Percentiles rank a stretch among this genome's conserved stretches.
Conservation (phyloP, 2,113 vertebrate species). For the Cololabis saira region DNA sequence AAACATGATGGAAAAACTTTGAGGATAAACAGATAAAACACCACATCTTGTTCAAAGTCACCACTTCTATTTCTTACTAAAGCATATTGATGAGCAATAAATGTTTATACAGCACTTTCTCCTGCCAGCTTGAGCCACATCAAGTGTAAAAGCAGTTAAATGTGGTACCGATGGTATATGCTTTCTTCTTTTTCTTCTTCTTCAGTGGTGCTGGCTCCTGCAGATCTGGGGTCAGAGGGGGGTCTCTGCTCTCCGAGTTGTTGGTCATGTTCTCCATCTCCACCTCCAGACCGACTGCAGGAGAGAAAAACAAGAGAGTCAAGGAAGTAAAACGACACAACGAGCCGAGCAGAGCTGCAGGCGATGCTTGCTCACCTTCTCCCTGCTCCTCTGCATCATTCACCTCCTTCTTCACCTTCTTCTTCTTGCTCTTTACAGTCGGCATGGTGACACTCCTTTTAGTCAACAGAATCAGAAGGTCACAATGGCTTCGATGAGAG, state of each 20-base stretch:
- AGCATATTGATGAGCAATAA: too few relatives aligned
- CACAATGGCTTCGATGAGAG: background rate
- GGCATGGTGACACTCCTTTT: constrained; percentile 69
- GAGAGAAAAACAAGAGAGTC: background rate
- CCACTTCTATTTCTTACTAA: too few relatives aligned
- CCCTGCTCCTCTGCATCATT: constrained; percentile 79
- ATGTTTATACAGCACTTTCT: too few relatives aligned
- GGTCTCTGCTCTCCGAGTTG: constrained; percentile 81
- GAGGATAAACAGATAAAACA: too few relatives aligned
- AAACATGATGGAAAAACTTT: too few relatives aligned
- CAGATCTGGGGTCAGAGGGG: constrained; percentile 78
- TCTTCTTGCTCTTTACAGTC: constrained; percentile 88
- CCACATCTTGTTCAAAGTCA: too few relatives aligned
- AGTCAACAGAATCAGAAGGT: background rate
- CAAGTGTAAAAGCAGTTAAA: background rate
- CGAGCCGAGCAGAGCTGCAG: background rate
- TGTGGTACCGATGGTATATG: constrained; percentile 58
- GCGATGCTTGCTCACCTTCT: constrained; percentile 43
- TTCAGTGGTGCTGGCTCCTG: constrained; percentile 81
- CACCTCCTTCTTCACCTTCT: constrained; percentile 86
- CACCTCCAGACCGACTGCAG: constrained; percentile 63
- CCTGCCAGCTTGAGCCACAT: background rate
- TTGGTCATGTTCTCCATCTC: constrained; percentile 71
- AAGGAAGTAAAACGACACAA: background rate
- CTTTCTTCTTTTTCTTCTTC: constrained; percentile 87